Conservation (phyloP, 2,888 invertebrate species). For the Drosophila greeni region DNA sequence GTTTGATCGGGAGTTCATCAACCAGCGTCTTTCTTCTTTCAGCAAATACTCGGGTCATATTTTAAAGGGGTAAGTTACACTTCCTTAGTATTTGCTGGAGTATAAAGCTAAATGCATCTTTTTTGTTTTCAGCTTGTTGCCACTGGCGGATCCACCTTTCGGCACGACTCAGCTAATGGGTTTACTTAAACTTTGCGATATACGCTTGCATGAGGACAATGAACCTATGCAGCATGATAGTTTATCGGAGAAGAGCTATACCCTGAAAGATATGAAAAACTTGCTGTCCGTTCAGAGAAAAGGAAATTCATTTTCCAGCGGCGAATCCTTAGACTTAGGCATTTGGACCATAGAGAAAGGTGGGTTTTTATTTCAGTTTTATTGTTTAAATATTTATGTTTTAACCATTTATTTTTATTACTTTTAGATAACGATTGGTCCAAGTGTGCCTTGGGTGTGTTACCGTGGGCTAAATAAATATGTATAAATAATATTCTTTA, state of each 20-base stretch:
- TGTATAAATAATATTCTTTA: background rate
- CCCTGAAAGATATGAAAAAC: conserved; percentile 7
- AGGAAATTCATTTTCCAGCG: background rate
- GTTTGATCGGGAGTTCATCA: conserved; percentile 69
- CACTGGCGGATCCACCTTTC: conserved; percentile 68
- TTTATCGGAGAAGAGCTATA: conserved; percentile 18
- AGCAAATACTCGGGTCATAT: conserved; percentile 68
- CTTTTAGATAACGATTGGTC: conserved; percentile 71
- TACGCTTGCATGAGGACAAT: conserved; percentile 8
- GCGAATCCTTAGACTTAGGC: conserved; percentile 46
- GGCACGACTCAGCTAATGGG: conserved; percentile 45
- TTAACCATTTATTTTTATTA: conserved; percentile 2
- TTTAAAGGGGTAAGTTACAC: conserved; percentile 62
- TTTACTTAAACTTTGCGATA: conserved; percentile 57
- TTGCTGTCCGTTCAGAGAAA: background rate
- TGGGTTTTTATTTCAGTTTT: conserved; percentile 22
- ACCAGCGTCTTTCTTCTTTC: conserved; percentile 56
- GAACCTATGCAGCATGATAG: conserved; percentile 1
- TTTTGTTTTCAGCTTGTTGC: conserved; percentile 62
- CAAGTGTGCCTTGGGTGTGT: conserved; percentile 72
- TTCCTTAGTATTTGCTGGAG: background rate
- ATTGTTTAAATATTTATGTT: background rate
- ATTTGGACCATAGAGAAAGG: conserved; percentile 72
- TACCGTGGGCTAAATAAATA: conserved; percentile 67
- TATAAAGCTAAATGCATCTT: background rate